Evolutionary conservation across 2,888 invertebrate genomes (phyloP).

Genomic region (Dioctria linearis): DNA sequence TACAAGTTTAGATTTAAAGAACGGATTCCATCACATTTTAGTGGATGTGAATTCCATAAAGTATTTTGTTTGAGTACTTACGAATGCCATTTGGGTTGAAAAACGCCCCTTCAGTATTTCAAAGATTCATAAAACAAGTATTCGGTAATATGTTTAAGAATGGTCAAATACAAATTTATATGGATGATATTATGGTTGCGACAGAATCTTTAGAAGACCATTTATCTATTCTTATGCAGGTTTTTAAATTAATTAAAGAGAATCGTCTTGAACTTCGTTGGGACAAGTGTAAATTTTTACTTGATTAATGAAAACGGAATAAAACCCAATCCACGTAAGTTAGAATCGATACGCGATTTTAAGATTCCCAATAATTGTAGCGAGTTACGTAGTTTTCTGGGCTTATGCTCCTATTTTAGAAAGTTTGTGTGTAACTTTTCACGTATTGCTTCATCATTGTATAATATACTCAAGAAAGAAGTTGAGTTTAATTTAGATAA

Average conservation of each 20-base stretch:
- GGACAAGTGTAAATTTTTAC: not conserved
- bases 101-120: too few relatives aligned
- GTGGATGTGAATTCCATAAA: too few relatives aligned
- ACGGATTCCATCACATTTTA: too few relatives aligned
- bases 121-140: too few relatives aligned
- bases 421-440: not conserved
- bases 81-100: too few relatives aligned
- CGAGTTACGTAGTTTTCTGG: not conserved
- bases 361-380: not conserved
- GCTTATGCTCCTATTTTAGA: not conserved
- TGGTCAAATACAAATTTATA: too few relatives aligned
- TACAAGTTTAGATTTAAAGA: too few relatives aligned
- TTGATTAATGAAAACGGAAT: not conserved
- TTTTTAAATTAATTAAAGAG: not conserved
- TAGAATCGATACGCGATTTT: not conserved
- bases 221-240: not conserved
- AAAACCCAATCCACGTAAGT: too few relatives aligned
- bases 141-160: too few relatives aligned
- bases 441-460: not conserved
- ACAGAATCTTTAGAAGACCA: not conserved
- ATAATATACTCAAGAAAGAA: too few relatives aligned
- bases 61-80: too few relatives aligned
- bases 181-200: not conserved
- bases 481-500: too few relatives aligned
- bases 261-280: not conserved